Percentiles rank a stretch among this genome's conserved stretches.
Conservation (phyloP, 2,113 vertebrate genomes). For the Columba janthina region DNA sequence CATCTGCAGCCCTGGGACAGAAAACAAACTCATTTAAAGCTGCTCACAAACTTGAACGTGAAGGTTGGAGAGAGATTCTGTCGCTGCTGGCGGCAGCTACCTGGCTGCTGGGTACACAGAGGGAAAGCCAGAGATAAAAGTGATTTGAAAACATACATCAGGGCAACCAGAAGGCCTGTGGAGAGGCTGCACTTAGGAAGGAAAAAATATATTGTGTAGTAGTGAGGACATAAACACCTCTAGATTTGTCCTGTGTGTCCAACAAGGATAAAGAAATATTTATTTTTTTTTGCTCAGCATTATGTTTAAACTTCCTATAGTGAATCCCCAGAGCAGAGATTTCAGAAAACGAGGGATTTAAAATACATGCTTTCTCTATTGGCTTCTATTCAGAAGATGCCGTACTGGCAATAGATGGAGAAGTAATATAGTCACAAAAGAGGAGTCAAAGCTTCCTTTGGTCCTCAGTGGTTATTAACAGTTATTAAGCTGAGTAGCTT, state of each 20-base stretch:
- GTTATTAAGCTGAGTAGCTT: conserved; percentile 30
- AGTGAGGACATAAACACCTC: background rate
- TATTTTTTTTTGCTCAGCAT: background rate
- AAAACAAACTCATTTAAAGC: background rate
- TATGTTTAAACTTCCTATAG: background rate
- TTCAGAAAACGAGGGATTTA: background rate
- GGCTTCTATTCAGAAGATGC: background rate
- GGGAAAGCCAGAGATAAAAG: background rate
- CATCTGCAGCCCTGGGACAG: background rate
- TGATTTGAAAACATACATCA: background rate
- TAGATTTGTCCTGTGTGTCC: accelerated
- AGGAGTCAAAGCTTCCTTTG: conserved; percentile 20
- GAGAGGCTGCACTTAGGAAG: background rate
- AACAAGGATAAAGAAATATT: background rate
- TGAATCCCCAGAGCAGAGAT: background rate
- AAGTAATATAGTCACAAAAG: background rate
- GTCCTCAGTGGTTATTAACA: conserved; percentile 34
- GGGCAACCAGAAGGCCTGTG: background rate
- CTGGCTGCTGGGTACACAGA: background rate
- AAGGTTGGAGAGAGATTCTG: background rate
- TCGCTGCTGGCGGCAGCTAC: background rate
- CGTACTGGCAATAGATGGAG: background rate
- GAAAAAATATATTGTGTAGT: background rate
- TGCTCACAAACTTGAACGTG: background rate
- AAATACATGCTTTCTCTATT: background rate